phyloP scores from a whole-genome alignment of 2,113 vertebrate genomes.

The Paramormyrops kingsleyae region DNA sequence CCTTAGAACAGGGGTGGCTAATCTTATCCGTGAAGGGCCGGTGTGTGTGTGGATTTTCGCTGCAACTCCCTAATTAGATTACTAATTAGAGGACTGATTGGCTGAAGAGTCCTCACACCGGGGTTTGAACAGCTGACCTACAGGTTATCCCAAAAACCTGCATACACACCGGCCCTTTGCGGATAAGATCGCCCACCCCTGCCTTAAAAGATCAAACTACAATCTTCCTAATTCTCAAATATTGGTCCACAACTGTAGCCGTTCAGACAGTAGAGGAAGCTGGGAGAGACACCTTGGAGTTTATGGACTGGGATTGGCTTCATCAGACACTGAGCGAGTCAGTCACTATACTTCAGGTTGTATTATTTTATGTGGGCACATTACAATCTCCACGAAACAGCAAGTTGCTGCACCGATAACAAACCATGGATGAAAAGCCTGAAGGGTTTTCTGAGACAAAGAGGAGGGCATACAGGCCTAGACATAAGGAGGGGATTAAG shows the following conservation, averaged over 20 bases:
- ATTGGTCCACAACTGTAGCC: background rate
- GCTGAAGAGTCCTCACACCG: too few relatives aligned
- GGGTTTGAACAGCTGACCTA: too few relatives aligned
- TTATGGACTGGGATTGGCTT: background rate
- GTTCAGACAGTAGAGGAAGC: background rate
- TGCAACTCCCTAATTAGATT: too few relatives aligned
- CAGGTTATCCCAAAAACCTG: too few relatives aligned
- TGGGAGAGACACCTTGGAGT: background rate
- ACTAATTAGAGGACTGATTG: too few relatives aligned
- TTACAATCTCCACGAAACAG: background rate
- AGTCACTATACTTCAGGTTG: background rate
- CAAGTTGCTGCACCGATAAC: background rate
- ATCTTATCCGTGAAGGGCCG: too few relatives aligned
- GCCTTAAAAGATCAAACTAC: background rate
- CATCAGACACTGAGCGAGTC: background rate
- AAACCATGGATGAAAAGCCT: background rate
- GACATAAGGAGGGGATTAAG: background rate
- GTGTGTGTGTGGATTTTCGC: too few relatives aligned
- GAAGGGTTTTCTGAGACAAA: background rate
- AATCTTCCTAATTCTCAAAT: background rate
- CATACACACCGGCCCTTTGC: too few relatives aligned
- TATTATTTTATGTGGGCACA: background rate
- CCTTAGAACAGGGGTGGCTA: background rate
- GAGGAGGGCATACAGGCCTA: background rate
- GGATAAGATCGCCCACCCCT: too few relatives aligned